Conservation (phyloP, 2,888 invertebrate species). For the Metacarcinus magister region DNA sequence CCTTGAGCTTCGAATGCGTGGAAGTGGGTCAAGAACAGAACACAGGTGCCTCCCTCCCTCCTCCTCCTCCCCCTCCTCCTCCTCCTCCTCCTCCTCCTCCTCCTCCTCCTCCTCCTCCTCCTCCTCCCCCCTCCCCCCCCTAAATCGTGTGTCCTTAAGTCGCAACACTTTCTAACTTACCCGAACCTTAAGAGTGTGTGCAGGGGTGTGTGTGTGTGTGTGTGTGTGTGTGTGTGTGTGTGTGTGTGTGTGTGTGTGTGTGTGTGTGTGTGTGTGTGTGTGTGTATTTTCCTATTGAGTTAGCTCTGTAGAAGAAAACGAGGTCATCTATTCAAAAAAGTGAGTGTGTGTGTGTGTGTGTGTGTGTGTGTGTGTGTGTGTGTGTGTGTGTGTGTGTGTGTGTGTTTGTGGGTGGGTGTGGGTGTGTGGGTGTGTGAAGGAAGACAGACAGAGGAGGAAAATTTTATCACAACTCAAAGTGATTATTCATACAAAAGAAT, state of each 20-base stretch:
- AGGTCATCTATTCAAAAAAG: too few species aligned
- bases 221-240: not conserved
- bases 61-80: not conserved
- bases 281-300: too few species aligned
- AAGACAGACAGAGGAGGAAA: not conserved
- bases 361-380: not conserved
- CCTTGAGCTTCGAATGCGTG: slow-evolving; percentile 61
- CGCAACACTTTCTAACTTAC: slow-evolving; percentile 47
- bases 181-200: not conserved
- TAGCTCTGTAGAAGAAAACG: too few species aligned
- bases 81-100: not conserved
- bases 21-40: slow-evolving; percentile 63
- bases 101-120: not conserved
- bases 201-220: not conserved
- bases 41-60: not conserved
- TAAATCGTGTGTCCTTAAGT: slow-evolving; percentile 47
- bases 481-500: not conserved
- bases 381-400: slow-evolving; percentile 10
- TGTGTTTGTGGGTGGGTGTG: too few species aligned
- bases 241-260: too few species aligned
- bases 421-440: too few species aligned
- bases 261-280: too few species aligned
- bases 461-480: not conserved
- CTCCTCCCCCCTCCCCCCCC: not conserved
- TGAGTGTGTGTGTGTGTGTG: too few species aligned